A percentile compares a stretch with the other conserved stretches of the same genome.
Conservation (phyloP, 2,113 vertebrate species). For the Laticauda colubrina region DNA sequence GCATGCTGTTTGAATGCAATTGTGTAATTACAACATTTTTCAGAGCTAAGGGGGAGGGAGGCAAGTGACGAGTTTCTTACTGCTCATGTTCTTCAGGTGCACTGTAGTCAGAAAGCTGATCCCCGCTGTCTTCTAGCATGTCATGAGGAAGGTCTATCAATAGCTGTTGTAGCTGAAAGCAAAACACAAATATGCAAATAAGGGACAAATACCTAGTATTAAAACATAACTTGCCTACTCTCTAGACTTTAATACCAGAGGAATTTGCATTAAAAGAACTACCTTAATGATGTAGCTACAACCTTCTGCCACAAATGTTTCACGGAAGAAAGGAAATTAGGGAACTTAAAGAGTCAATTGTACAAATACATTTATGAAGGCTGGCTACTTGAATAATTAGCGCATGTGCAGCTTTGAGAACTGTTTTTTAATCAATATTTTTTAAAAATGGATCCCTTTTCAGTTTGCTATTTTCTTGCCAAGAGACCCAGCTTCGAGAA, state of each 20-base stretch:
- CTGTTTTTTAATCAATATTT: neutral
- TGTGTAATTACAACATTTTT: neutral
- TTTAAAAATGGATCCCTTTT: neutral
- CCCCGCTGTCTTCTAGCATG: conserved; percentile 91
- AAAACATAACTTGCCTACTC: neutral
- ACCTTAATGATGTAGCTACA: neutral
- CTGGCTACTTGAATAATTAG: neutral
- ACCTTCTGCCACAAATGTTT: neutral
- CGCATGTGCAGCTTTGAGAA: neutral
- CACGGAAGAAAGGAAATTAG: neutral
- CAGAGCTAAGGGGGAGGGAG: neutral
- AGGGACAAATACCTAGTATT: neutral
- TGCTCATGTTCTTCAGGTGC: conserved; percentile 69
- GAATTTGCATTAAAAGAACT: neutral
- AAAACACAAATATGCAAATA: neutral
- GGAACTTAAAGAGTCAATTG: neutral
- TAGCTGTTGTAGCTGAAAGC: conserved; percentile 86
- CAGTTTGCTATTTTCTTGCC: neutral
- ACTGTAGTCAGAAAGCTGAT: conserved; percentile 80
- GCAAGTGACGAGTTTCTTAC: conserved; percentile 67
- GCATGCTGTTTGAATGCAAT: neutral
- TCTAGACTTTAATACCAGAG: neutral
- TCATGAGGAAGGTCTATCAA: conserved; percentile 96
- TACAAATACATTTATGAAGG: neutral
- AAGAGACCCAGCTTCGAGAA: neutral